phyloP scores from a whole-genome alignment of 1,140 invertebrate genomes.

The Pygmarrhopalites habei region DNA sequence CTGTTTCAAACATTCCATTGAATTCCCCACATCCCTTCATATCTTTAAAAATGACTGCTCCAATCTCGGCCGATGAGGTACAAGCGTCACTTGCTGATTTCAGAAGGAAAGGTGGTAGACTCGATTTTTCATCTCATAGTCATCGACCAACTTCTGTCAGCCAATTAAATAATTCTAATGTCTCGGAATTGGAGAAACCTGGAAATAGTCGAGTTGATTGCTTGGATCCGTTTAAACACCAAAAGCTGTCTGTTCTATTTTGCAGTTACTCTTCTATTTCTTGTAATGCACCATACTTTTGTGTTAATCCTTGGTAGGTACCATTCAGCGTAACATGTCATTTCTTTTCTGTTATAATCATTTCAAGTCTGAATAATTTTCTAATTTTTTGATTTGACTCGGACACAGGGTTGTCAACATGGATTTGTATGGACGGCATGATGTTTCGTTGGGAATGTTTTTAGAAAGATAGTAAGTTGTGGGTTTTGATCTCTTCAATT shows the following conservation, averaged over 20 bases:
- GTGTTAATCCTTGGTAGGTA: conserved; percentile 74
- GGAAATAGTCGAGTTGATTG: conserved; percentile 64
- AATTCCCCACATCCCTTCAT: conserved; percentile 63
- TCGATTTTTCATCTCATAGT: conserved; percentile 43
- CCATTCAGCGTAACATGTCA: conserved; percentile 8
- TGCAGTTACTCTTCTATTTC: conserved; percentile 82
- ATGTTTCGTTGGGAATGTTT: conserved; percentile 90
- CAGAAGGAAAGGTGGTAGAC: conserved; percentile 71
- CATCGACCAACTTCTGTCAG: not conserved
- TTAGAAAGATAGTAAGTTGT: conserved; percentile 83
- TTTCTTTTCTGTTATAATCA: conserved; percentile 18
- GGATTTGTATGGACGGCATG: conserved; percentile 89
- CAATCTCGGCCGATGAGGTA: conserved; percentile 53
- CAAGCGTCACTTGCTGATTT: conserved; percentile 73
- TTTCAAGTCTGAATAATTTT: conserved; percentile 17
- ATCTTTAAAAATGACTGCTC: conserved; percentile 57
- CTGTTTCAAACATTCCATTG: no score
- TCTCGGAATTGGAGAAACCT: no score
- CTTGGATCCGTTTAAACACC: conserved; percentile 77
- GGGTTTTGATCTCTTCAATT: no score
- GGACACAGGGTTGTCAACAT: conserved; percentile 71
- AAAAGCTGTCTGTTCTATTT: conserved; percentile 79
- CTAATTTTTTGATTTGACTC: not conserved
- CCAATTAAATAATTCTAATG: not conserved
- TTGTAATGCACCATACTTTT: conserved; percentile 73